phyloP scores from a whole-genome alignment of 2,797 vertebrate species.

The Kryptolebias ocellatus region DNA sequence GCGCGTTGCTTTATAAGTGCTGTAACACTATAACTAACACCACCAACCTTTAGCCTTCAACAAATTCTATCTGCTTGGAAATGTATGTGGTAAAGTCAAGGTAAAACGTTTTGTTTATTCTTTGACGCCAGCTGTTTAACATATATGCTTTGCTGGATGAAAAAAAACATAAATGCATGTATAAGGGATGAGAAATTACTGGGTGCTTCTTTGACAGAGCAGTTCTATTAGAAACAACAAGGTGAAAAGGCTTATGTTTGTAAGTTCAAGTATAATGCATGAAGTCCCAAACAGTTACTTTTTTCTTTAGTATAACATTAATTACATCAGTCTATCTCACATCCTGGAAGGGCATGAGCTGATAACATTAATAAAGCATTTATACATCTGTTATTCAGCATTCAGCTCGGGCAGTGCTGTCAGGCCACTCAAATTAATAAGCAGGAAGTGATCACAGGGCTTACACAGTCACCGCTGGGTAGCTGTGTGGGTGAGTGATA shows the following conservation, averaged over 20 bases:
- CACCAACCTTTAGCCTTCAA: slow-evolving; percentile 24
- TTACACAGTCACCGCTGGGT: slow-evolving; percentile 65
- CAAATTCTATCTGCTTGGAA: slow-evolving; percentile 31
- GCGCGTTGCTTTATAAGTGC: slow-evolving; percentile 5
- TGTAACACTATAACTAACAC: slow-evolving; percentile 29
- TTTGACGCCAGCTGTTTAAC: not conserved
- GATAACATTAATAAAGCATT: slow-evolving; percentile 77
- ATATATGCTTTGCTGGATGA: slow-evolving; percentile 15
- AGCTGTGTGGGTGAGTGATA: slow-evolving; percentile 61
- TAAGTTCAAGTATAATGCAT: not conserved
- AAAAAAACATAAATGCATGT: not conserved
- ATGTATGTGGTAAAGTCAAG: slow-evolving; percentile 42
- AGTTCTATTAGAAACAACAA: not conserved
- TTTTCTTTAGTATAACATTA: slow-evolving; percentile 24
- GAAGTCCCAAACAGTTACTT: not conserved
- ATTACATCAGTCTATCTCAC: slow-evolving; percentile 62
- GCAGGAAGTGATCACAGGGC: slow-evolving; percentile 76
- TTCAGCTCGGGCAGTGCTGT: slow-evolving; percentile 67
- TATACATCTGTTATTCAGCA: slow-evolving; percentile 74
- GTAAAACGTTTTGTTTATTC: slow-evolving; percentile 13
- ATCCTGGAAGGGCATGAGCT: slow-evolving; percentile 50
- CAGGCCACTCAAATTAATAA: slow-evolving; percentile 71
- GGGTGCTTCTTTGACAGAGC: slow-evolving; percentile 8
- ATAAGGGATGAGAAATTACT: slow-evolving; percentile 2
- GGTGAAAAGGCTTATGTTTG: slow-evolving; percentile 3